Conservation (phyloP, 2,113 vertebrate species). For the Cariama cristata region DNA sequence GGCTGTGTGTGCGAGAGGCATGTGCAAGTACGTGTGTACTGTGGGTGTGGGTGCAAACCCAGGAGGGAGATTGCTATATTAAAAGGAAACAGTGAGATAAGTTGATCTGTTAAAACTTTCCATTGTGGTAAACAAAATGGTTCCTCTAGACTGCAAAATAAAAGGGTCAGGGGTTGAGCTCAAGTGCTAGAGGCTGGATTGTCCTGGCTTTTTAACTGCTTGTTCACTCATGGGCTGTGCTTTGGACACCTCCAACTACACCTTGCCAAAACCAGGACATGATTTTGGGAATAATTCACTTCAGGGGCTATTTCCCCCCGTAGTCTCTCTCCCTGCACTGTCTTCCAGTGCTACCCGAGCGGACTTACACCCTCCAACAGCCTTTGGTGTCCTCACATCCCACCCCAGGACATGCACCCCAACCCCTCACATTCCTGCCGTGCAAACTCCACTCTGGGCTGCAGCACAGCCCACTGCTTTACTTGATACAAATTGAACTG, state of each 20-base stretch:
- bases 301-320: background rate
- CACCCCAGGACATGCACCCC: background rate
- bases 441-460: background rate
- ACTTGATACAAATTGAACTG: background rate
- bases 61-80: background rate
- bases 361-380: background rate
- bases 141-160: background rate
- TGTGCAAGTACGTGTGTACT: background rate
- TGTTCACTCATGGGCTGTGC: background rate
- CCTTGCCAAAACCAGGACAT: background rate
- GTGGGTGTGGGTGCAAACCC: background rate
- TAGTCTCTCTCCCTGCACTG: background rate
- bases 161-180: background rate
- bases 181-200: background rate
- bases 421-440: background rate
- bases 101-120: background rate
- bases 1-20: background rate
- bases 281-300: background rate
- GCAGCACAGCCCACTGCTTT: background rate
- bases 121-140: accelerated
- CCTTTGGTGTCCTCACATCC: background rate
- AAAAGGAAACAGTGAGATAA: background rate
- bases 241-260: background rate
- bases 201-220: accelerated
- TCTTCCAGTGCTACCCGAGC: too few relatives aligned